These are phyloP conservation scores for Radopholus similis DNA, from an alignment of 1,140 invertebrate genomes.

Conservation along the genomic window DNA sequence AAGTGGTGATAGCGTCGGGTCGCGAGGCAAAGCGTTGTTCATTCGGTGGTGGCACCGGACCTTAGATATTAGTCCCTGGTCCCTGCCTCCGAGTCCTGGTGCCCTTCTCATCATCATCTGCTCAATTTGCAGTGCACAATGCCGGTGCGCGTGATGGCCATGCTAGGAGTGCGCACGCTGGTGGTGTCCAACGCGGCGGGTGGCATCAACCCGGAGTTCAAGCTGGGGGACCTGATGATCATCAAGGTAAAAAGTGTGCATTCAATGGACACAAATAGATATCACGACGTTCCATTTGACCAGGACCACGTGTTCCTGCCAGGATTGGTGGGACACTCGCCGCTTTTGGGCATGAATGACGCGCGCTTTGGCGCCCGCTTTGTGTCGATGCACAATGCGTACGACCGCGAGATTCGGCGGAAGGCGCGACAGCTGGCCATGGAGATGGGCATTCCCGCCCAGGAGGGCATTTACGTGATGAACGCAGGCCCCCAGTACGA, in stretches of 20 bases:
- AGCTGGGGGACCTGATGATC: slow-evolving; percentile 60
- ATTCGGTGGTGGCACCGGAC: no score
- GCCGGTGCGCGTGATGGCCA: slow-evolving; percentile 54
- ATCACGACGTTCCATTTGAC: no score
- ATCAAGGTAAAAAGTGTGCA: no score
- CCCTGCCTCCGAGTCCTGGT: neutral
- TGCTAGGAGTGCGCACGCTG: slow-evolving; percentile 50
- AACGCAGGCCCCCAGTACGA: slow-evolving; percentile 64
- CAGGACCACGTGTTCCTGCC: slow-evolving; percentile 61
- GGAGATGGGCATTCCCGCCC: slow-evolving; percentile 56
- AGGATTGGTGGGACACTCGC: slow-evolving; percentile 42
- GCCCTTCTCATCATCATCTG: neutral
- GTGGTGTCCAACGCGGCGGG: slow-evolving; percentile 60
- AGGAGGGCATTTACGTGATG: slow-evolving; percentile 64
- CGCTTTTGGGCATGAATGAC: slow-evolving; percentile 58
- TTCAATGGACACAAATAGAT: no score
- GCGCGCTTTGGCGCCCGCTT: slow-evolving; percentile 65
- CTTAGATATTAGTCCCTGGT: no score
- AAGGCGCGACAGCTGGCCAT: slow-evolving; percentile 58
- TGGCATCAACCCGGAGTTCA: slow-evolving; percentile 56
- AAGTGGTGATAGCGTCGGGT: neutral
- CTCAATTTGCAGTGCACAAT: slow-evolving; percentile 48
- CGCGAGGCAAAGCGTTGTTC: no score
- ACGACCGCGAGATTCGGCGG: slow-evolving; percentile 60
- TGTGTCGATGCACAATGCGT: slow-evolving; percentile 63